Base-by-base conservation (phyloP, 2,888 invertebrate genomes). In the Leptinotarsa juncta region DNA sequence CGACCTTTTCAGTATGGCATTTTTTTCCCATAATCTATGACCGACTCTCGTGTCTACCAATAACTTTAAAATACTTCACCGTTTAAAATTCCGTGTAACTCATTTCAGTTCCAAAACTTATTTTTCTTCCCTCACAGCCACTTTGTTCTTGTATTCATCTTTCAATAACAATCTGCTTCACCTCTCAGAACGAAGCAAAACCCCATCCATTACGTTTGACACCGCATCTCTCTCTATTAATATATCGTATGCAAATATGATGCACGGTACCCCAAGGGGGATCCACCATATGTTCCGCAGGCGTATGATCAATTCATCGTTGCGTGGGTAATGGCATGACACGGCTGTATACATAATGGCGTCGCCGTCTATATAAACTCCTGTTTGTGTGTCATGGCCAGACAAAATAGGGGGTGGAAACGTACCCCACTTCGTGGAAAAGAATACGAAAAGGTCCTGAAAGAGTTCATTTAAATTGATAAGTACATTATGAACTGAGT, bases 211-310 rank as follows among this genome's bases (percentile, higher is more conserved):
- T 32, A 62, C 62, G 62, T 62, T 62, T 62, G 62, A 62, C 62
- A 42, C 16, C 60, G 42, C 42, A 62, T 62, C 62, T 62, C 62
- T 32, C 62, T 62, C 62, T 42, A 42, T 62, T 69, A 32, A 62
- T 10, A 71, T 53, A 55, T 48, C 51, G 53, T 74, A 74, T 74
- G 77, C 70, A 76, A 77, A 77, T 72, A 77, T 77, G 77, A 77
- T 77, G 74, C 75, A 77, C 67, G 75, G 71, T 72, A 72, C 75
- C 77, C 75, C 55, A 69, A 70, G 75, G 75, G 75, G 71, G 70
- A 67, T 65, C 50, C 67, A 65, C 77, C 76, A 76, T 78, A 76
- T 76, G 78, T 73, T 76, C 76, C 78, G 71, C 78, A 78, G 74
- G 68, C 76, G 70, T 72, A 75, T 73, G 74, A 77, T 77, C 77